Base-by-base conservation (phyloP, 2,113 vertebrate species). In the Chitala chitala region DNA sequence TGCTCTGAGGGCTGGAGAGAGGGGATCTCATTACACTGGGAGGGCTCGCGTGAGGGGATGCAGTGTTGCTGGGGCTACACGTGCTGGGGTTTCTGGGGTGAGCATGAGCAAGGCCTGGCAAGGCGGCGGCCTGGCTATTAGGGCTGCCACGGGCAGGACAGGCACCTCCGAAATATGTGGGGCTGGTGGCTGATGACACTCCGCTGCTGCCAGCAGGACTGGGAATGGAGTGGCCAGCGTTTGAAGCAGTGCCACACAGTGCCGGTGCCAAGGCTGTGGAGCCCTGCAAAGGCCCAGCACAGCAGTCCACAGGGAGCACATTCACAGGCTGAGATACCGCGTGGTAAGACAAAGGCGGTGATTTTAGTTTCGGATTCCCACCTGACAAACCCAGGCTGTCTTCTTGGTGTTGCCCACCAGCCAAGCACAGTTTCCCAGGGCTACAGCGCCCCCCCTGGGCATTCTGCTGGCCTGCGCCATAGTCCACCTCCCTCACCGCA, bases 21-120 rank as follows among this genome's bases (percentile, higher is more conserved):
- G 96, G 95, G 0, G 96, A 98, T 79, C 94, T 94, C 94, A 98
- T 95, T 83, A 95, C 90, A 86, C 94, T 95, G 76, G 95, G 86
- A 0, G 95, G 95, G 81, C 95, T 98, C 66, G 94, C 92, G 68
- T 96, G 92, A 0, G 96, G 96, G 46, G 97, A 96, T 22, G 92
- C 94, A 33, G 93, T 85, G 0, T 95, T 94, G 0, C 91, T 88
- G 0, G 96, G 96, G 86, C 96, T 99, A 86, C 95, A 95, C 13
- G 94, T 88, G 80, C 91, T 86, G 73, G 94, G 93, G 76, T 92
- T 90, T 78, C 92, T 87, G 75, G 75, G 92, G 48, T 98, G 94
- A 58, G 93, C 79, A 6, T 88, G 93, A 0, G 91, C 91, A 0
- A 93, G 88, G 78, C 89, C 86, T 0, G 89, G 87, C 75, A 92